Conservation (phyloP, 2,797 vertebrate genomes). For the Macropodus opercularis region DNA sequence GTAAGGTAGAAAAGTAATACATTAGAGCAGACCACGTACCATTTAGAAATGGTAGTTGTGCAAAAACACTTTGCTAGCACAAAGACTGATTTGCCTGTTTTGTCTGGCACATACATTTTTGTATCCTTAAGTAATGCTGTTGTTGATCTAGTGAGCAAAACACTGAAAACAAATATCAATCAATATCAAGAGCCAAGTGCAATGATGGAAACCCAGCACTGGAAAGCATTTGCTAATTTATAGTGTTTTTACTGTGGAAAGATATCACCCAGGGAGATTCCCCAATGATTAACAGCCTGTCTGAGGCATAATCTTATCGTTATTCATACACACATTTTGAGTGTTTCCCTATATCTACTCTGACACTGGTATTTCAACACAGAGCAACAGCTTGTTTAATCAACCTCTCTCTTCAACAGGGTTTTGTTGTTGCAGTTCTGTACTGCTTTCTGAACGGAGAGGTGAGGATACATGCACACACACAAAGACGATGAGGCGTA, state of each 20-base stretch:
- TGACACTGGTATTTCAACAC: slow-evolving; percentile 19
- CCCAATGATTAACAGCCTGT: slow-evolving; percentile 62
- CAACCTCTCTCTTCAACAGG: slow-evolving; percentile 77
- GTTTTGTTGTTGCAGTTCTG: slow-evolving; percentile 92
- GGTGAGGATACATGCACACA: slow-evolving; percentile 75
- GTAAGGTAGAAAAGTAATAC: no score
- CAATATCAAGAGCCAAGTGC: slow-evolving; percentile 48
- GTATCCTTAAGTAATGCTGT: slow-evolving; percentile 20
- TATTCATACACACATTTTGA: slow-evolving; percentile 61
- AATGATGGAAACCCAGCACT: slow-evolving; percentile 46
- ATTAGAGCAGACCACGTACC: no score
- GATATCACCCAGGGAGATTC: slow-evolving; percentile 57
- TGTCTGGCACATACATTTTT: slow-evolving; percentile 19
- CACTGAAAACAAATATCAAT: slow-evolving; percentile 37
- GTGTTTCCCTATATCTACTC: slow-evolving; percentile 54
- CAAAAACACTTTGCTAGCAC: not conserved
- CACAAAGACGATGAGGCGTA: no score
- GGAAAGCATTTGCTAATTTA: slow-evolving; percentile 68
- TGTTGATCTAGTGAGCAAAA: slow-evolving; percentile 35
- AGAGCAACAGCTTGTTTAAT: slow-evolving; percentile 10
- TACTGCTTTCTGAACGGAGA: slow-evolving; percentile 95
- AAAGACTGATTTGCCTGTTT: no score
- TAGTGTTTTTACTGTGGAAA: slow-evolving; percentile 40
- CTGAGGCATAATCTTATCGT: slow-evolving; percentile 59
- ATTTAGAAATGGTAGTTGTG: no score